Percentiles rank a stretch among this genome's conserved stretches.
These are phyloP conservation scores for Drosophila erecta DNA, from an alignment of 1,140 invertebrate genomes.

Conservation along the genomic window DNA sequence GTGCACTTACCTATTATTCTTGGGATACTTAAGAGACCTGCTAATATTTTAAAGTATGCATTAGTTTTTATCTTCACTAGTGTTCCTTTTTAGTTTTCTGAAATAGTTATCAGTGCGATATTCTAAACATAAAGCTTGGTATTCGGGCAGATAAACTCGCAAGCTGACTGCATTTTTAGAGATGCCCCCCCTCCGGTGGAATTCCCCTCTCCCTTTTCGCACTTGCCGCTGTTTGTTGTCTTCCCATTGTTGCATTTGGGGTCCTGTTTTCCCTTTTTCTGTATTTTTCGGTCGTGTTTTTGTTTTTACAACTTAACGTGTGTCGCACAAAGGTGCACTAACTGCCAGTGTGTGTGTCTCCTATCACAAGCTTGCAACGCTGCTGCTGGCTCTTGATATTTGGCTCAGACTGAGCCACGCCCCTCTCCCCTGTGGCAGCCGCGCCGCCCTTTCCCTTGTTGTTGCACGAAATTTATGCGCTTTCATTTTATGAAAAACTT, in stretches of 20 bases:
- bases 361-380: conserved; percentile 70
- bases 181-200: not conserved
- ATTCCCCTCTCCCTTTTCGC: conserved; percentile 50
- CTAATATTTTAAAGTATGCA: no score
- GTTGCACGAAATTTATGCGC: conserved; percentile 83
- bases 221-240: conserved; percentile 34
- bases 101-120: no score
- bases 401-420: conserved; percentile 51
- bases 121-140: no score
- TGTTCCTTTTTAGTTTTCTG: no score
- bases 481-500: conserved; percentile 84
- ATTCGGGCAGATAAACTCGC: not conserved
- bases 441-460: conserved; percentile 15
- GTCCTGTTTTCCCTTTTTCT: conserved; percentile 13
- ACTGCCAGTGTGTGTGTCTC: conserved; percentile 32
- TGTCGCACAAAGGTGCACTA: conserved; percentile 79
- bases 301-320: conserved; percentile 79
- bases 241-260: conserved; percentile 33
- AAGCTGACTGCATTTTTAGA: conserved; percentile 31
- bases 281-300: conserved; percentile 38
- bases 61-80: no score
- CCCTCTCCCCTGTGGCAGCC: not conserved
- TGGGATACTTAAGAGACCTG: no score
- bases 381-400: conserved; percentile 73
- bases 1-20: no score